Conservation (phyloP, 1,140 invertebrate species). For the Macrostomum lignano region DNA sequence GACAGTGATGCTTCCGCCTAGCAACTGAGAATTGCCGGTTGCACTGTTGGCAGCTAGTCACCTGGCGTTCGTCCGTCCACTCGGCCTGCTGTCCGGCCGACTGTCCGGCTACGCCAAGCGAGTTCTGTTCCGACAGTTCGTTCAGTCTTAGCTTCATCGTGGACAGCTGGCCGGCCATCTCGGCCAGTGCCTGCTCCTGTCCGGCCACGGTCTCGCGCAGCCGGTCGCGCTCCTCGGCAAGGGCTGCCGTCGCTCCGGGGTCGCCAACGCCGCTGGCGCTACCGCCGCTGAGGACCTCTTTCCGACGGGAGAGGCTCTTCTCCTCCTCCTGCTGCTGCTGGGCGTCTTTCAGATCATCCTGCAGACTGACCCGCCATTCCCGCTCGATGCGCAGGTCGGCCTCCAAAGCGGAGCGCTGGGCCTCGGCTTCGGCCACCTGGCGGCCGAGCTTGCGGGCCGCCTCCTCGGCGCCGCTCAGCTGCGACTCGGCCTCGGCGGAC, state of each 20-base stretch:
- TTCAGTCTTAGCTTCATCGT: not conserved
- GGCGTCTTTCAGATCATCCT: conserved; percentile 48
- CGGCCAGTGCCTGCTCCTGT: conserved; percentile 65
- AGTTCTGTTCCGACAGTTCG: not conserved
- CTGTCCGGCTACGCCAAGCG: too few relatives aligned
- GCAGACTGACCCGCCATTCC: conserved; percentile 59
- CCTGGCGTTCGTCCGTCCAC: conserved; percentile 61
- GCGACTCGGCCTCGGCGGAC: too few relatives aligned
- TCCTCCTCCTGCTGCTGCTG: conserved; percentile 47
- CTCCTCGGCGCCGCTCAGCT: too few relatives aligned
- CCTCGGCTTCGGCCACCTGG: conserved; percentile 33
- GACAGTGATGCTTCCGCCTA: conserved; percentile 66
- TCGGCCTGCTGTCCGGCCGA: conserved; percentile 32
- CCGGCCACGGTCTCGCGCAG: conserved; percentile 40
- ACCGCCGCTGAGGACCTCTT: conserved; percentile 2
- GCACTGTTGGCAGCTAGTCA: conserved; percentile 51
- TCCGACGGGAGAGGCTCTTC: conserved; percentile 25
- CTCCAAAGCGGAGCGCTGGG: conserved; percentile 34
- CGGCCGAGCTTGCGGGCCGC: conserved; percentile 36
- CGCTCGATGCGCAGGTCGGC: conserved; percentile 57
- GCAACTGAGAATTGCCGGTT: conserved; percentile 58
- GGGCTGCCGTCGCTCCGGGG: conserved; percentile 21
- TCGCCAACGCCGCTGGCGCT: conserved; percentile 2
- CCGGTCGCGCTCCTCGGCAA: conserved; percentile 48
- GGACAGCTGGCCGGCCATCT: conserved; percentile 35